A percentile compares a stretch with the other conserved stretches of the same genome.
Evolutionary conservation across 2,113 vertebrate species (phyloP).

Genomic region (Campylomormyrus numenius): DNA sequence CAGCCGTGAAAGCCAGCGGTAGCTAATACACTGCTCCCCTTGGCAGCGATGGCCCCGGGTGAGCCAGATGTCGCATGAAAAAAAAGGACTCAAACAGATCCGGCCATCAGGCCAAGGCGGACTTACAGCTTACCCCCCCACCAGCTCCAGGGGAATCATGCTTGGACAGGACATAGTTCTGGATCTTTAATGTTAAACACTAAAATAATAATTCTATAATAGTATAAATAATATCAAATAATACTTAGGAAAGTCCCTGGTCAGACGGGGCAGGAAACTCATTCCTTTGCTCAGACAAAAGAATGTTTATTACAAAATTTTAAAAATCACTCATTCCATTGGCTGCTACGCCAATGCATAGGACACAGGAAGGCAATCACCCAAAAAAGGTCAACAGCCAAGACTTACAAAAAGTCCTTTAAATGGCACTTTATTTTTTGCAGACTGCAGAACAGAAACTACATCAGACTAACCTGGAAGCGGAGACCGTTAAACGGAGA

Average conservation of each 20-base stretch:
- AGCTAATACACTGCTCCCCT: background rate
- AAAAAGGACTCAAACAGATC: background rate
- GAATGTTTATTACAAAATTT: background rate
- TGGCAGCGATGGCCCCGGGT: background rate
- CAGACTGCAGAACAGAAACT: constrained; percentile 6
- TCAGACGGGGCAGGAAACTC: background rate
- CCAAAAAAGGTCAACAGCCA: background rate
- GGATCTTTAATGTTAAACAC: background rate
- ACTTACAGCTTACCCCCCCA: background rate
- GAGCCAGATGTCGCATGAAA: background rate
- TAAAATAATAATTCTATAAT: too few relatives aligned
- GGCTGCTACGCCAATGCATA: background rate
- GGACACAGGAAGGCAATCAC: background rate
- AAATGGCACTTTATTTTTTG: constrained; percentile 9
- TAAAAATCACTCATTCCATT: constrained; percentile 9
- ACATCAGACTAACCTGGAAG: constrained; percentile 5
- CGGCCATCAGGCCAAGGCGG: background rate
- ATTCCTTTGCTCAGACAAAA: background rate
- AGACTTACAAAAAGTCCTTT: constrained; percentile 1
- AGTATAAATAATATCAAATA: background rate
- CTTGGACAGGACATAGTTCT: background rate
- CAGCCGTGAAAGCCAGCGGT: background rate
- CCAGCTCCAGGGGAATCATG: background rate
- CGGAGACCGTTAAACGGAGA: background rate
- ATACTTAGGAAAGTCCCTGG: background rate